Conservation (phyloP, 2,888 invertebrate genomes). For the Synergus laeviventris region DNA sequence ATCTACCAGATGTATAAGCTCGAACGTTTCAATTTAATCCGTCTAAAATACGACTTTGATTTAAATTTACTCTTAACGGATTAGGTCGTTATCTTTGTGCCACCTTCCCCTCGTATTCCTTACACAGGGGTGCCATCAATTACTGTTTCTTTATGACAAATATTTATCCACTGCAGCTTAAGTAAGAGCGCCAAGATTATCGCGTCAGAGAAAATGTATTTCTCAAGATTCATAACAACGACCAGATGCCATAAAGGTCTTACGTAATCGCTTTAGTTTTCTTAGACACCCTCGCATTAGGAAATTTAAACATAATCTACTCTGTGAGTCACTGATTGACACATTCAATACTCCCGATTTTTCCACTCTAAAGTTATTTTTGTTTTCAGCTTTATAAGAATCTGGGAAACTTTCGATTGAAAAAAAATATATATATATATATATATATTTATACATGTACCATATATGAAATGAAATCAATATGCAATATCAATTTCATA, state of each 20-base stretch:
- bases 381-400: too few species aligned
- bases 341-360: too few species aligned
- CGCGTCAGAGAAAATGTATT: slow-evolving; percentile 5
- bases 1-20: neutral
- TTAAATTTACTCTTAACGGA: neutral
- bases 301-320: neutral
- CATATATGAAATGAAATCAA: neutral
- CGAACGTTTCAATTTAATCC: slow-evolving; percentile 1
- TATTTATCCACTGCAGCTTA: slow-evolving; percentile 15
- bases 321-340: too few species aligned
- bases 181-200: slow-evolving; percentile 9
- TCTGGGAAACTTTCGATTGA: neutral
- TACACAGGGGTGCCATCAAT: neutral
- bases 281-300: neutral
- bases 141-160: slow-evolving; percentile 3
- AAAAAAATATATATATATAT: neutral
- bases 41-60: neutral
- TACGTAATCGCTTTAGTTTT: neutral
- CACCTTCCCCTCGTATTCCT: neutral
- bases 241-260: too few species aligned
- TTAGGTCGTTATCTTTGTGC: neutral
- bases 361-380: too few species aligned
- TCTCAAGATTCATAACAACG: slow-evolving; percentile 13
- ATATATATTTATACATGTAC: too few species aligned
- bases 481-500: neutral